These are phyloP conservation scores for Hydrochoerus hydrochaeris DNA, from an alignment of 2,113 vertebrate genomes.

Conservation along the genomic window DNA sequence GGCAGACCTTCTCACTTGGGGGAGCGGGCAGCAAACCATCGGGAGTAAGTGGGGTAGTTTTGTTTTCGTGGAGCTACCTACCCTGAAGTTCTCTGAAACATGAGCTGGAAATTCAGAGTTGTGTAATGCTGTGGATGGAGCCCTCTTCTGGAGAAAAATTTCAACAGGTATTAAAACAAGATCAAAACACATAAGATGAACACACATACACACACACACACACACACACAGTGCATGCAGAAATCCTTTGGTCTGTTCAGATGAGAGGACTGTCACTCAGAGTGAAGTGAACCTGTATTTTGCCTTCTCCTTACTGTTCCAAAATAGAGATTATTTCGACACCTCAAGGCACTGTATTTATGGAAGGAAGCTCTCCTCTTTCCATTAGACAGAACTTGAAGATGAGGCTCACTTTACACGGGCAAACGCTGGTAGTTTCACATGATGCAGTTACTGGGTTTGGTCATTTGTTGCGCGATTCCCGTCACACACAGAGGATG, in stretches of 20 bases:
- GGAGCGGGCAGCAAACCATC: background rate
- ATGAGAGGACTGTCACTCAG: background rate
- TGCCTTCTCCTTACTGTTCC: background rate
- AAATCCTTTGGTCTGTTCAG: background rate
- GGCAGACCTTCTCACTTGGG: background rate
- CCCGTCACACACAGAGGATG: background rate
- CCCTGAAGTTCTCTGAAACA: conserved; percentile 68
- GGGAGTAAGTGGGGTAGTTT: background rate
- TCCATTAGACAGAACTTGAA: background rate
- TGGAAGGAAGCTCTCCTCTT: background rate
- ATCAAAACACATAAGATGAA: conserved; percentile 50
- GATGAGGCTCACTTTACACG: background rate
- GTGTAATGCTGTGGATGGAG: conserved; percentile 86
- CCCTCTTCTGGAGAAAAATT: conserved; percentile 90
- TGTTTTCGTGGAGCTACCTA: conserved; percentile 55
- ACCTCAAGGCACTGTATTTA: background rate
- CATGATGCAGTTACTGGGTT: background rate
- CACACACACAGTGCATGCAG: background rate
- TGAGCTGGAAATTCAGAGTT: conserved; percentile 62
- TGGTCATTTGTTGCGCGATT: background rate
- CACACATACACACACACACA: background rate
- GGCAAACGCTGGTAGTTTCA: background rate
- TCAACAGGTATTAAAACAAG: conserved; percentile 74
- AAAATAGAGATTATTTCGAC: background rate
- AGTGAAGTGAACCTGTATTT: background rate